Conservation (phyloP, 2,888 invertebrate species). For the Ophion costatus region DNA sequence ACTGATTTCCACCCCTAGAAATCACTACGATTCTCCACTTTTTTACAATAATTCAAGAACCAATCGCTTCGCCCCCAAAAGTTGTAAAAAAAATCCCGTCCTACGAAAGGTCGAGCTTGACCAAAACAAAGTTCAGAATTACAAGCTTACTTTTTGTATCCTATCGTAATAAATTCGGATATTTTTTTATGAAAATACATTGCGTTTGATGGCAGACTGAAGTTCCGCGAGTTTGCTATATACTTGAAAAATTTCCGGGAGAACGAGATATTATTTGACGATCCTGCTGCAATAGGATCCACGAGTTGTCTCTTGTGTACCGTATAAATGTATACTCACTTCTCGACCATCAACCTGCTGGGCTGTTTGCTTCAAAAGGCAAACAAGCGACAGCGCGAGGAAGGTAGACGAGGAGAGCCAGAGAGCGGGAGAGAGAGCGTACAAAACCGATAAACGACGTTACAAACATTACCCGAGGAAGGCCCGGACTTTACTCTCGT, state of each 20-base stretch:
- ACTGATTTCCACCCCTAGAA: not conserved
- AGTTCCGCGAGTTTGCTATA: not conserved
- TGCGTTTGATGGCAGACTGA: not conserved
- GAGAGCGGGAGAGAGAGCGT: conserved; percentile 1
- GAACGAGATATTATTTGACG: not conserved
- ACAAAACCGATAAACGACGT: conserved; percentile 40
- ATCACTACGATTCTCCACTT: not conserved
- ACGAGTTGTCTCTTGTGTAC: conserved; percentile 2
- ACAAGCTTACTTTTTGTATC: not conserved
- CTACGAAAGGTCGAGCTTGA: no score
- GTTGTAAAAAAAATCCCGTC: not conserved
- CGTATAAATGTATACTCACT: conserved; percentile 1
- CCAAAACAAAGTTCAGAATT: not conserved
- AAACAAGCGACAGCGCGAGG: conserved; percentile 44
- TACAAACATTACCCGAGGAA: conserved; percentile 39
- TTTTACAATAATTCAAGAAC: not conserved
- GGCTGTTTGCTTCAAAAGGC: conserved; percentile 45
- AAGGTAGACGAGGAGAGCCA: conserved; percentile 21
- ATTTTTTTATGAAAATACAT: not conserved
- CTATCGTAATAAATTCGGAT: not conserved
- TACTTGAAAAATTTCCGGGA: not conserved
- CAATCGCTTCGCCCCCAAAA: not conserved
- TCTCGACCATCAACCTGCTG: not conserved
- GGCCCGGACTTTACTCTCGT: conserved; percentile 25
- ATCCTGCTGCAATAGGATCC: not conserved